phyloP scores from a whole-genome alignment of 2,113 vertebrate genomes.

The Lampris megalopsis region DNA sequence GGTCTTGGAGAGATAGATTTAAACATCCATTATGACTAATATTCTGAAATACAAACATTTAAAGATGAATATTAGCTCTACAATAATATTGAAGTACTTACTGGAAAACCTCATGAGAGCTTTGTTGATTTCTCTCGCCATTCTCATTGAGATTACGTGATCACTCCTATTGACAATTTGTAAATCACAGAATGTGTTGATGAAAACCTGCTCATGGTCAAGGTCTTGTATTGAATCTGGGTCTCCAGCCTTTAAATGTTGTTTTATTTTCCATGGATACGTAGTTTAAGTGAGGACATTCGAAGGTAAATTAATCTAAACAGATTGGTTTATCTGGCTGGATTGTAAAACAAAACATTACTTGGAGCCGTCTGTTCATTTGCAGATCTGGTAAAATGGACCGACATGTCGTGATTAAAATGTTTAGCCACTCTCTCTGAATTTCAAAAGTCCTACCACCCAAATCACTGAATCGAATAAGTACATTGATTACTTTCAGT shows the following conservation, averaged over 20 bases:
- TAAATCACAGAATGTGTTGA: background rate
- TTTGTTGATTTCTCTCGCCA: slow-evolving; percentile 6
- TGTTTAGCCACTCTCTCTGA: slow-evolving; percentile 44
- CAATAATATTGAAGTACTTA: background rate
- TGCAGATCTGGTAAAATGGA: slow-evolving; percentile 42
- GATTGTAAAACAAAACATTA: slow-evolving; percentile 35
- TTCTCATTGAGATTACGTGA: background rate
- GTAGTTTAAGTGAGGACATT: slow-evolving; percentile 35
- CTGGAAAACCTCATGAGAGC: background rate
- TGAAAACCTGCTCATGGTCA: slow-evolving; percentile 21
- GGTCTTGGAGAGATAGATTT: too few species aligned
- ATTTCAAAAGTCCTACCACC: slow-evolving; percentile 31
- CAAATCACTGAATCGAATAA: slow-evolving; percentile 15
- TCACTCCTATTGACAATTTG: too few species aligned
- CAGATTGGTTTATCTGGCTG: slow-evolving; percentile 43
- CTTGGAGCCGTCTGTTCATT: slow-evolving; percentile 53
- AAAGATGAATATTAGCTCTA: too few species aligned
- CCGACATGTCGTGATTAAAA: background rate
- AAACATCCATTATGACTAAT: too few species aligned
- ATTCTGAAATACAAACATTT: too few species aligned
- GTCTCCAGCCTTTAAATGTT: slow-evolving; percentile 33
- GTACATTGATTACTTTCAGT: slow-evolving; percentile 29
- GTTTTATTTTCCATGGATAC: slow-evolving; percentile 15
- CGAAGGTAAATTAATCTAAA: slow-evolving; percentile 47
- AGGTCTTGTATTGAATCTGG: slow-evolving; percentile 15